A percentile compares a stretch with the other conserved stretches of the same genome.
Conservation (phyloP, 2,113 vertebrate genomes). For the Felis chaus region DNA sequence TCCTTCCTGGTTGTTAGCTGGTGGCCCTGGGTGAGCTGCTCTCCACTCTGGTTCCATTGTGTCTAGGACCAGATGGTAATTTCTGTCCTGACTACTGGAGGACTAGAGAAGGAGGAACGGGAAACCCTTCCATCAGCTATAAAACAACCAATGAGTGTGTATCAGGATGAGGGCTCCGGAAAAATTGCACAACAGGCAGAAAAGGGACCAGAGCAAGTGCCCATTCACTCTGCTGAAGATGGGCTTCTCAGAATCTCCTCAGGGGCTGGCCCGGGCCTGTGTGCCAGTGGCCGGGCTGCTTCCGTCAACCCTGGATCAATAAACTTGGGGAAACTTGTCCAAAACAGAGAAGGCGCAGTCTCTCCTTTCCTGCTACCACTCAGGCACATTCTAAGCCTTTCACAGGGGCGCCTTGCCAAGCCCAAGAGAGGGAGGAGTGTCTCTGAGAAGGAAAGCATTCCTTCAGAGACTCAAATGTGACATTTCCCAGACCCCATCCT, state of each 20-base stretch:
- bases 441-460: conserved; percentile 6
- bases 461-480: background rate
- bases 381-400: background rate
- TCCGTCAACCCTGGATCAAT: background rate
- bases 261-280: background rate
- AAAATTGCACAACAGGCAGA: background rate
- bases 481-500: conserved; percentile 22
- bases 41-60: background rate
- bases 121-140: background rate
- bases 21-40: background rate
- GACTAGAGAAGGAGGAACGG: background rate
- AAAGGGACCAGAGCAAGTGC: background rate
- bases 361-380: background rate
- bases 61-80: background rate
- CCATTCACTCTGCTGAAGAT: background rate
- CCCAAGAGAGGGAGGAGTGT: background rate
- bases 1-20: background rate
- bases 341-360: background rate
- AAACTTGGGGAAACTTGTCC: background rate
- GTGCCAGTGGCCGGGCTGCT: background rate
- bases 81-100: background rate
- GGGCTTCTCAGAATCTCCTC: background rate
- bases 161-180: background rate
- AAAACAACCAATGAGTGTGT: background rate
- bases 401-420: background rate